Conservation (phyloP, 2,888 invertebrate genomes). For the Pammene aurita region DNA sequence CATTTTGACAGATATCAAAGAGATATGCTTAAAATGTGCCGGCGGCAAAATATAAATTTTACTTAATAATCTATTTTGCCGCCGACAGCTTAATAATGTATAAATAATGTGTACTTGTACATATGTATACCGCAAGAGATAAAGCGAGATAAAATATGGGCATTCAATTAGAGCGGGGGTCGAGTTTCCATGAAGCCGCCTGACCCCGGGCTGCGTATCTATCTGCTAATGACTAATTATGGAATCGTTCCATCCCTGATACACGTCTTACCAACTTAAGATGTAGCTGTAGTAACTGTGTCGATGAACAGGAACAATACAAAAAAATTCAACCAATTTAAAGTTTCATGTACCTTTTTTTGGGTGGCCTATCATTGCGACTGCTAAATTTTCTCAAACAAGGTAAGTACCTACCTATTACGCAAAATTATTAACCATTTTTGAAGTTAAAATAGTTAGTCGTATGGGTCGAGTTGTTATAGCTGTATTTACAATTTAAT, state of each 20-base stretch:
- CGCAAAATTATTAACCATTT: too few species aligned
- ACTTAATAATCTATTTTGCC: too few species aligned
- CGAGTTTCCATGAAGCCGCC: slow-evolving; percentile 60
- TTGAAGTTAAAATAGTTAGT: too few species aligned
- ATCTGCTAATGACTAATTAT: slow-evolving; percentile 43
- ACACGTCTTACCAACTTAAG: neutral
- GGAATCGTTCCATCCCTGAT: slow-evolving; percentile 18
- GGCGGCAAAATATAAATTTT: too few species aligned
- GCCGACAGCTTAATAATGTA: slow-evolving; percentile 64
- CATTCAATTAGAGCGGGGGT: slow-evolving; percentile 68
- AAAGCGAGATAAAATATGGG: slow-evolving; percentile 63
- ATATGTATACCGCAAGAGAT: slow-evolving; percentile 66
- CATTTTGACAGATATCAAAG: slow-evolving; percentile 16
- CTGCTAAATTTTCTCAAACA: too few species aligned
- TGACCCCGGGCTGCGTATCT: slow-evolving; percentile 61
- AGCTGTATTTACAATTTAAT: neutral
- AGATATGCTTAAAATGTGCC: neutral
- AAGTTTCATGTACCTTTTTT: too few species aligned
- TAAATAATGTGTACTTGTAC: slow-evolving; percentile 40
- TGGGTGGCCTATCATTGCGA: too few species aligned
- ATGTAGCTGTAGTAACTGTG: neutral
- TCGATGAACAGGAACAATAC: too few species aligned
- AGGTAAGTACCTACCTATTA: too few species aligned
- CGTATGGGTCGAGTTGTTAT: too few species aligned
- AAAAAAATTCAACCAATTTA: too few species aligned